Evolutionary conservation across 2,888 invertebrate species (phyloP).

Genomic region (Microctonus aethiopoides): DNA sequence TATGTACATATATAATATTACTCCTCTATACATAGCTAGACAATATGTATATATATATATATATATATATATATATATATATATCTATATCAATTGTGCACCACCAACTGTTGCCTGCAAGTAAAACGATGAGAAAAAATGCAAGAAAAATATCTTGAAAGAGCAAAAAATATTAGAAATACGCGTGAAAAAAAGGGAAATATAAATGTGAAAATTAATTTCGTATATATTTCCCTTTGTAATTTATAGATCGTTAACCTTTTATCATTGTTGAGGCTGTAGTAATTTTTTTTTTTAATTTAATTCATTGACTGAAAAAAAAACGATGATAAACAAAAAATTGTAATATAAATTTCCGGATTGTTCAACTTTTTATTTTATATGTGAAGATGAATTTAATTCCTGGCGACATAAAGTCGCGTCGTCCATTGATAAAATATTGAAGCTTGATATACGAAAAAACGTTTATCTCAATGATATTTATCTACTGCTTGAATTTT

Average conservation of each 20-base stretch:
- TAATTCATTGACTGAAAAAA: neutral
- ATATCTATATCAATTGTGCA: neutral
- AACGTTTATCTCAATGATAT: slow-evolving; percentile 19
- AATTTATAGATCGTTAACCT: neutral
- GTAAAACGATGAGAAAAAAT: neutral
- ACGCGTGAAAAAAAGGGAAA: neutral
- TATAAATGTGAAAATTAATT: neutral
- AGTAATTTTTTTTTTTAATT: neutral
- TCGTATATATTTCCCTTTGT: neutral
- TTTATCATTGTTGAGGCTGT: neutral
- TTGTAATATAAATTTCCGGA: neutral
- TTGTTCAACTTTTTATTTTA: neutral
- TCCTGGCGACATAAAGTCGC: slow-evolving; percentile 9
- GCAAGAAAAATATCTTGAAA: neutral
- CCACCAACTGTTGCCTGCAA: slow-evolving; percentile 5
- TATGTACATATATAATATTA: neutral
- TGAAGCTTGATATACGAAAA: slow-evolving; percentile 14
- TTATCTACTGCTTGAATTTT: no score
- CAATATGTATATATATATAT: neutral
- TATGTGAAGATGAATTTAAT: slow-evolving; percentile 10
- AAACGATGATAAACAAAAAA: neutral
- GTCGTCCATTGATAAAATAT: slow-evolving; percentile 7
- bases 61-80: neutral
- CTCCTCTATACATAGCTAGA: no score
- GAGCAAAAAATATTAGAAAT: neutral